A percentile compares a stretch with the other conserved stretches of the same genome.
Conservation (phyloP, 2,113 vertebrate species). For the Dipodomys merriami region DNA sequence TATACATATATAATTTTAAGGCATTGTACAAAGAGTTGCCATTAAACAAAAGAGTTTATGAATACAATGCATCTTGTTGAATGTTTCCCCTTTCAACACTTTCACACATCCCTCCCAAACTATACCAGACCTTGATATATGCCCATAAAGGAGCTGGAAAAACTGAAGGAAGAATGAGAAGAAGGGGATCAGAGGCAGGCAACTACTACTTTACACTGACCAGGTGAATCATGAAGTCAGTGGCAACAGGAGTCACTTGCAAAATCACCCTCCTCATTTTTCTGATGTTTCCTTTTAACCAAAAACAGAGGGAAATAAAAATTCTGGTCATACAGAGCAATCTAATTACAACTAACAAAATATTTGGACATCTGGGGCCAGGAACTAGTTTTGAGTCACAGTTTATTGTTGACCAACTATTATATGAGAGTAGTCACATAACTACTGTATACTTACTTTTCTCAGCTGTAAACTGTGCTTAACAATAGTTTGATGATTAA, state of each 20-base stretch:
- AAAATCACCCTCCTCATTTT: fast-evolving
- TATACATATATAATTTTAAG: too few relatives aligned
- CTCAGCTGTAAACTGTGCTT: slow-evolving; percentile 13
- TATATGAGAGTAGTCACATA: background rate
- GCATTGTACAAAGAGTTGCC: too few relatives aligned
- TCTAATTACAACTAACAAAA: background rate
- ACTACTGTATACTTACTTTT: background rate
- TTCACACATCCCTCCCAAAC: too few relatives aligned
- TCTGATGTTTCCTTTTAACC: background rate
- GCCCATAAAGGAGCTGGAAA: background rate
- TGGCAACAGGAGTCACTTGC: background rate
- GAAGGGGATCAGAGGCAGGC: background rate
- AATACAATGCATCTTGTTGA: too few relatives aligned
- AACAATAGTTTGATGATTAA: background rate
- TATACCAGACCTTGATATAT: background rate
- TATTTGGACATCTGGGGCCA: background rate
- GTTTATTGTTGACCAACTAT: background rate
- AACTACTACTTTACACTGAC: fast-evolving
- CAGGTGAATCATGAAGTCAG: background rate
- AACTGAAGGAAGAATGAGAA: background rate
- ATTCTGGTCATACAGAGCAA: background rate
- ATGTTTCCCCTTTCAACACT: too few relatives aligned
- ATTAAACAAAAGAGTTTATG: too few relatives aligned
- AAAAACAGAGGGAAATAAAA: background rate
- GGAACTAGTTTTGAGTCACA: background rate